Evolutionary conservation across 2,888 invertebrate genomes (phyloP), one percentile per base, ranked within the genome.

Genomic region (Rhagonycha fulva): DNA sequence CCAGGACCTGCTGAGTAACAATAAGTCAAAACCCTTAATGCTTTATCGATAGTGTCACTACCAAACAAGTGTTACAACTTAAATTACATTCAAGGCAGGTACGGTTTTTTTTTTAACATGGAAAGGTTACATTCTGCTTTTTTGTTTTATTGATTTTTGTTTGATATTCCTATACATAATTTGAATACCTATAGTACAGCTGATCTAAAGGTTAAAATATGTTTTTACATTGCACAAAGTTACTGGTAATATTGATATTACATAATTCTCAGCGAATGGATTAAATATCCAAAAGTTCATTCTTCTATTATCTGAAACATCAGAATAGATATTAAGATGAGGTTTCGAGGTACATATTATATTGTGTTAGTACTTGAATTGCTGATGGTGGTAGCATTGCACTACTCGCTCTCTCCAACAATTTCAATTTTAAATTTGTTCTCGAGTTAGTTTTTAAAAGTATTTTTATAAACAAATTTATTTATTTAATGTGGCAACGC

Each of bases 1-100:
- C 77, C 76, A 75, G 47, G 63, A 71, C 78, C 76, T 74, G 77
- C 80, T 78, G 78, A 67, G 78, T 69, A 32, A 72, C 32, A 66
- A 30, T 66, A 72, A 63, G 28, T 26, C 61, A 14, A 23, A 61
- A 62, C 62, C 23, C 23, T 62, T 70, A 72, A 66, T 32, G 47
- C 26, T 62, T 70, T 12, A 19, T 11, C 19, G 19, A 14, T 19
- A 47, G 62, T 62, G 70, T 70, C 26, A 62, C 26, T 28, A 70
- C 70, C 23, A 24, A 47, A 47, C 47, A 47, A 47, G 47, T 47
- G 47, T 47, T 47, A 47, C 47, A 47, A n/a, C n/a, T 47, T 47
- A 47, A n/a, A 47, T 47, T 47, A 47, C 47, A 47, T 47, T 47
- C 47, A 47, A n/a, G 47, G 47, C 47, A 47, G 47, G 63, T 66